phyloP scores from a whole-genome alignment of 2,113 vertebrate species.

The Pseudopodoces humilis region DNA sequence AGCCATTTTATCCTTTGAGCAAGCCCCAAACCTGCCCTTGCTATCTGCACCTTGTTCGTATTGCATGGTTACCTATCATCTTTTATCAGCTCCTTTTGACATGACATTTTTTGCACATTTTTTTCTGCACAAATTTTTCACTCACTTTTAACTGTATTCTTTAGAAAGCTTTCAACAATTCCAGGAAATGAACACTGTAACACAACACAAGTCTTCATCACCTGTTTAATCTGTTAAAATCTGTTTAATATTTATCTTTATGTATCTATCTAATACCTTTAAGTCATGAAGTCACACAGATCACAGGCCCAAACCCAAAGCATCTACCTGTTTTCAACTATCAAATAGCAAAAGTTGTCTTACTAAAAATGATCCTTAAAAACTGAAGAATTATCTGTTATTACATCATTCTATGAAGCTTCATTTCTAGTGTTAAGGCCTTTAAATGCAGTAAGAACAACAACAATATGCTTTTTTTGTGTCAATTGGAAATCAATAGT shows the following conservation, averaged over 20 bases:
- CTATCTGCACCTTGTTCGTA: background rate
- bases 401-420: background rate
- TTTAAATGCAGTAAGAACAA: background rate
- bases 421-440: background rate
- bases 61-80: background rate
- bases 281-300: background rate
- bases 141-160: background rate
- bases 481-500: background rate
- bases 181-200: background rate
- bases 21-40: background rate
- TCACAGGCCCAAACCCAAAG: background rate
- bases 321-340: background rate
- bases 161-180: background rate
- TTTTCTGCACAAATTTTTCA: background rate
- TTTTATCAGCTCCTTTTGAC: background rate
- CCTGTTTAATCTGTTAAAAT: background rate
- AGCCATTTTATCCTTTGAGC: background rate
- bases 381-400: background rate
- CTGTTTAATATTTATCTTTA: background rate
- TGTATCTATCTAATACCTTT: background rate
- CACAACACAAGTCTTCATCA: background rate
- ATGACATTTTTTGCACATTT: background rate
- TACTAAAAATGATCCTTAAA: background rate
- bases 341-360: background rate
- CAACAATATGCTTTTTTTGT: background rate